Evolutionary conservation across 1,140 invertebrate genomes (phyloP), one percentile per base, ranked within the genome.

Genomic region (Euwallacea fornicatus): DNA sequence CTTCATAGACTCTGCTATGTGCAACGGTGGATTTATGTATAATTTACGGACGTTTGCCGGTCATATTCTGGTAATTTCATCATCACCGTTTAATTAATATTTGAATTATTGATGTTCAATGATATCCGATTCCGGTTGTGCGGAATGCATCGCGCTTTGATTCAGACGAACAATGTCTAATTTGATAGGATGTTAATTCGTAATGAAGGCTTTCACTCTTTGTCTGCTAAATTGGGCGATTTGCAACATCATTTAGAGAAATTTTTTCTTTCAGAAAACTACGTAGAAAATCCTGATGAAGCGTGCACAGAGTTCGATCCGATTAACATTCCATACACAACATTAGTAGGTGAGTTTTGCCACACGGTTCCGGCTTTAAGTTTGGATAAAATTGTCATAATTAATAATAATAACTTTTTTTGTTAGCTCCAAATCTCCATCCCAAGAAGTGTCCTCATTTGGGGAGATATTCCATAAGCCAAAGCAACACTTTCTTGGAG

Each of bases 291-390:
- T 73, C 77, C 81, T 1, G 93, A 89, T 82, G 88, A 89, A 74
- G 88, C 88, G 46, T 89, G 88, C 80, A 50, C 73, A 60, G 75
- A 78, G 65, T 81, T 81, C 62, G 89, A 91, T 71, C 85, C 88
- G 53, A 88, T 87, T 66, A 88, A 85, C 63, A 87, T 89, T 72
- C 89, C 92, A 70, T 94, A 88, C 81, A 87, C 93, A 76, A 95
- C 93, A 21, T 85, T 95, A 83, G 89, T 94, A 78, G 93, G 93
- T 94, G 83, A 90, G 89, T 90, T 83, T 15, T 43, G 43, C 56
- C 6, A 16, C 0, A 58, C 21, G 55, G 10, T 61, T 33, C 21
- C 4, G 21, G 4, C 4, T 33, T 33, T 33, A 33, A 33, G 21
- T 33, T 33, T 33, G 21, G 21, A 33, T 33, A 4, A 33, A 33